These are phyloP conservation scores for Tragelaphus imberbis DNA, from an alignment of 2,113 vertebrate genomes.

Conservation along the genomic window DNA sequence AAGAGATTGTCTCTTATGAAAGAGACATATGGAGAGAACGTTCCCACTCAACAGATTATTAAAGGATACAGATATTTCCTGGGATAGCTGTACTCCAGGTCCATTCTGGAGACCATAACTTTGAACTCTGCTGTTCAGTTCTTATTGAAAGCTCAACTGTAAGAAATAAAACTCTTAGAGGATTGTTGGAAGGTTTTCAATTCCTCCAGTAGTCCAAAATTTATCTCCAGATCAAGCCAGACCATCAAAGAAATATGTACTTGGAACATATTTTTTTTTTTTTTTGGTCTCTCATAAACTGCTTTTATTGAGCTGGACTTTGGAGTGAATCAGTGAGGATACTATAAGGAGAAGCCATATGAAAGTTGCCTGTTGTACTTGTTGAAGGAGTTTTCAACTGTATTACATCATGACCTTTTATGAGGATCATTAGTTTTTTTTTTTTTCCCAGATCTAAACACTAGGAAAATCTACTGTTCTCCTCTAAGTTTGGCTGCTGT, in stretches of 20 bases:
- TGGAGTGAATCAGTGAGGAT: neutral
- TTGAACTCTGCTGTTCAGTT: slow-evolving; percentile 2
- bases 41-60: neutral
- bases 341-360: neutral
- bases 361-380: neutral
- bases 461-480: neutral
- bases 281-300: neutral
- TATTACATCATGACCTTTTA: neutral
- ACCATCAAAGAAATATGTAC: neutral
- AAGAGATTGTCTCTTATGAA: neutral
- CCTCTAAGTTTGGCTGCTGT: neutral
- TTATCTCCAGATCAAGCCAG: neutral
- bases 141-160: neutral
- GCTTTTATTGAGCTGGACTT: neutral
- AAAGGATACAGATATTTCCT: neutral
- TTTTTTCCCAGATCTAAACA: neutral
- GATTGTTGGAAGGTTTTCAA: neutral
- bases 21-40: neutral
- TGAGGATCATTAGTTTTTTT: neutral
- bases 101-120: neutral
- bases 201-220: neutral
- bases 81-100: neutral
- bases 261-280: neutral
- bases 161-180: slow-evolving; percentile 11
- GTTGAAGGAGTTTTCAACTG: neutral